Base-by-base conservation (phyloP, 2,113 vertebrate genomes). In the Columbina picui region DNA sequence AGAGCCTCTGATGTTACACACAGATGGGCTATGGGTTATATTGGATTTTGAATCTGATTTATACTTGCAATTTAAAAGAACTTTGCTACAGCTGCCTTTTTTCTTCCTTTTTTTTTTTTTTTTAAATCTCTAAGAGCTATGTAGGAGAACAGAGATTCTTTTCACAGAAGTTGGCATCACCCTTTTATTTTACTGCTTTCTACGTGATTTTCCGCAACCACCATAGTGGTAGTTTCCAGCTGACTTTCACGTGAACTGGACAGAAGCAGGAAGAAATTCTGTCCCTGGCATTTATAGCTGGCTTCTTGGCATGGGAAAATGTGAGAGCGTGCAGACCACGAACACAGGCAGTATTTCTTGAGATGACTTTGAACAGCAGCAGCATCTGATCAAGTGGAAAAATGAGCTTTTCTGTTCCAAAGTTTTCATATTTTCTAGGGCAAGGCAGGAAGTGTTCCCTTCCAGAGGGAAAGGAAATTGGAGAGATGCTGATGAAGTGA, bases 371-470 rank as follows among this genome's bases (percentile, higher is more conserved):
- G 70, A 94, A 90, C 73, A 94, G 90, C 87, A 86, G 74, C 76
- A 95, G 89, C 85, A 92, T 97, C 89, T 91, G 92, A 95, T 92
- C 85, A 74, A 95, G 86, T 89, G 34, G 80, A 78, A 96, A 96
- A 96, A 96, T 84, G 89, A 94, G 89, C 93, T 94, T 96, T 97
- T 96, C 69, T 94, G 52, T 96, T 96, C 92, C 45, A 79, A 93
- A 90, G 84, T 81, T 87, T 96, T 96, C 87, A 73, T 96, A 88
- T 95, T 97, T 97, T 96, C 71, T 89, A 73, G 76, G 64, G 84
- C 53, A 87, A 90, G 92, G 45, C 70, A 96, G 93, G 94, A 96
- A 97, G 83, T 57, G 55, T 78, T 94, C 70, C 52, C 65, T 89
- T 95, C 61, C 41, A 79, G 50, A 61, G 27, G 67, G 64, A 92